Evolutionary conservation across 1,140 invertebrate genomes (phyloP), one percentile per base, ranked within the genome.

Genomic region (Drosophila parabipectinata): DNA sequence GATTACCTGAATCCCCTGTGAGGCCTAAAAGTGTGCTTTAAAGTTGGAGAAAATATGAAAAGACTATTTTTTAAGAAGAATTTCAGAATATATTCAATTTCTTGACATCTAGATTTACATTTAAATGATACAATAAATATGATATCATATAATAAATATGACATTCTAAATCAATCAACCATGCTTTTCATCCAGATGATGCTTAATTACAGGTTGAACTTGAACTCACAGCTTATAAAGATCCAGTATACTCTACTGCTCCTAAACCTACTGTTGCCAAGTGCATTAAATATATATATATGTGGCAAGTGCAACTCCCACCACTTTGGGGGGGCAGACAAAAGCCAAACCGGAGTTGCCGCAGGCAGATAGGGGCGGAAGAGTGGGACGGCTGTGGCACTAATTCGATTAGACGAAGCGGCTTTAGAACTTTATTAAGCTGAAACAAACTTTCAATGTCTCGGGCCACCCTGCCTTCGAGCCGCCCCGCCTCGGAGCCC

Each of bases 341-440:
- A 6, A 10, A 21, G 32, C 37, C 30, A 55, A 66, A 30, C 53
- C 72, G 53, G 53, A 74, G 72, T 44, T 51, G 57, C 47, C 47
- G 6, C 34, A 45, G 57, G 48, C 63, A 8, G 53, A 24, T 24
- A 55, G 12, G 63, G 63, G 3, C n/a, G n/a, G 5, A 12, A 32
- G 45, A 51, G 18, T 63, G 51, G 45, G 32, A 50, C 52, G 28
- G 18, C 24, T 28, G 28, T n/a, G 47, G 21, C 47, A n/a, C 39
- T 57, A 72, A 75, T 75, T 66, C 71, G 62, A 67, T 75, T 75
- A 67, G 71, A 41, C 18, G 54, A 53, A 37, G 51, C 52, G 44
- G 61, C 61, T 75, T 75, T 75, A 48, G 39, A 67, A 60, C 60
- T 56, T 41, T 57, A 56, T 74, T 52, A 63, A 56, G 69, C 30